Evolutionary conservation across 2,797 vertebrate species (phyloP).

Genomic region (Cirrhinus molitorella): DNA sequence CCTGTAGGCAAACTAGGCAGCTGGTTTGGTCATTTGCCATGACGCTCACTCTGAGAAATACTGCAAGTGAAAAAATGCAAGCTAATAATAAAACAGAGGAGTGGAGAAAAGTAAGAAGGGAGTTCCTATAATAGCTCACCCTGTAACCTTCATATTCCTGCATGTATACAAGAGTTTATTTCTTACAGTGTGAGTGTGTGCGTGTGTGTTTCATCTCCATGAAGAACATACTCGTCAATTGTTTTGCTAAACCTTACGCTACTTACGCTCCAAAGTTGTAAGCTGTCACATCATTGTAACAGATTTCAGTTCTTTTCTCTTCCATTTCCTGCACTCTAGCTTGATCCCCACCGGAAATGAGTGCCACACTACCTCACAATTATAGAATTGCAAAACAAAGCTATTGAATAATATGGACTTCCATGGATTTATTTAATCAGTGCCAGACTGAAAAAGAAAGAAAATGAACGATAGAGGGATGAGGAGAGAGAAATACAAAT

Average conservation of each 20-base stretch:
- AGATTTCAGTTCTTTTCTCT: conserved; percentile 15
- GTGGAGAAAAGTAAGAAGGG: neutral
- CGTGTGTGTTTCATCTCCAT: too few species aligned
- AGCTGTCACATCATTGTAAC: conserved; percentile 28
- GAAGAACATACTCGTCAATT: neutral
- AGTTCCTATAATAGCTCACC: neutral
- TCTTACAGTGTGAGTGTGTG: neutral
- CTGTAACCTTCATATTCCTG: neutral
- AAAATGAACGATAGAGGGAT: neutral
- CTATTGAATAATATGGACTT: conserved; percentile 36
- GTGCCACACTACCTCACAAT: neutral
- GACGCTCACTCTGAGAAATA: neutral
- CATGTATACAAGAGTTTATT: neutral
- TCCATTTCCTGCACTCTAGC: conserved; percentile 30
- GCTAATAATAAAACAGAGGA: neutral
- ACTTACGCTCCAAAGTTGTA: neutral
- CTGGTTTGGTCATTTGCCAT: neutral
- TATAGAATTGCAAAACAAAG: conserved; percentile 30
- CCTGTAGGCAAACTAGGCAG: neutral
- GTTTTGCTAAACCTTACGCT: neutral
- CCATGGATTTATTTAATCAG: conserved; percentile 36
- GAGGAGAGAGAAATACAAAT: neutral
- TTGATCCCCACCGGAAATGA: conserved; percentile 28
- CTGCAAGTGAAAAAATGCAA: neutral
- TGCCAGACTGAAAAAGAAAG: conserved; percentile 12